Evolutionary conservation across 2,113 vertebrate genomes (phyloP).

Genomic region (Apteryx owenii): DNA sequence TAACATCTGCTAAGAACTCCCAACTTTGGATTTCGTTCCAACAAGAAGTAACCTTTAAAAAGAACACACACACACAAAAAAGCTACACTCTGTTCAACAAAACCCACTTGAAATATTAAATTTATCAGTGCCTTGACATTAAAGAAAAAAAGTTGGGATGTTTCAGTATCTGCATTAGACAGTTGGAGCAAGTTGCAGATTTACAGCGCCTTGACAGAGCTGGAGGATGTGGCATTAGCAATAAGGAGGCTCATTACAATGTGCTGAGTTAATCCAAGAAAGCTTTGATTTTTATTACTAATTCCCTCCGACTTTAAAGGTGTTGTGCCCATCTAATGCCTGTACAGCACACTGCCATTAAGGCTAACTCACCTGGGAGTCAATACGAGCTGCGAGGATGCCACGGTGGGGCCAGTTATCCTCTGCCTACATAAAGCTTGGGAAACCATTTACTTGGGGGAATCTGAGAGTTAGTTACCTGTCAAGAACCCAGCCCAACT

Average conservation of each 20-base stretch:
- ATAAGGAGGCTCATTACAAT: neutral
- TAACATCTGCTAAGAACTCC: constrained; percentile 60
- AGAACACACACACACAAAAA: constrained; percentile 8
- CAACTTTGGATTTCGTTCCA: constrained; percentile 58
- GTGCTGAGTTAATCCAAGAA: neutral
- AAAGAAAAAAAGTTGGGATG: neutral
- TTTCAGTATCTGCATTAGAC: neutral
- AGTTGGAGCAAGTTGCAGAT: neutral
- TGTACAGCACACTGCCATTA: neutral
- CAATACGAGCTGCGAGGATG: neutral
- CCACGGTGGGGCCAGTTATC: neutral
- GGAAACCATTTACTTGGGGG: neutral
- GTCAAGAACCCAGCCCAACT: neutral
- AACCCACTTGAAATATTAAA: constrained; percentile 33
- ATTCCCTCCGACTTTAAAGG: neutral
- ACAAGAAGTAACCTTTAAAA: constrained; percentile 55
- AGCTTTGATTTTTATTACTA: neutral
- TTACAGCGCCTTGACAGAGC: neutral
- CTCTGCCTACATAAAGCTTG: neutral
- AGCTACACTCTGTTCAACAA: constrained; percentile 39
- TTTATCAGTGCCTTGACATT: too few relatives aligned
- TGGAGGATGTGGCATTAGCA: neutral
- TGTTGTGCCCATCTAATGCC: neutral
- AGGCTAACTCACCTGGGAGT: rapidly evolving
- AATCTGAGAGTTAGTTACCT: neutral